Conservation (phyloP, 2,113 vertebrate genomes). For the Pungitius pungitius region DNA sequence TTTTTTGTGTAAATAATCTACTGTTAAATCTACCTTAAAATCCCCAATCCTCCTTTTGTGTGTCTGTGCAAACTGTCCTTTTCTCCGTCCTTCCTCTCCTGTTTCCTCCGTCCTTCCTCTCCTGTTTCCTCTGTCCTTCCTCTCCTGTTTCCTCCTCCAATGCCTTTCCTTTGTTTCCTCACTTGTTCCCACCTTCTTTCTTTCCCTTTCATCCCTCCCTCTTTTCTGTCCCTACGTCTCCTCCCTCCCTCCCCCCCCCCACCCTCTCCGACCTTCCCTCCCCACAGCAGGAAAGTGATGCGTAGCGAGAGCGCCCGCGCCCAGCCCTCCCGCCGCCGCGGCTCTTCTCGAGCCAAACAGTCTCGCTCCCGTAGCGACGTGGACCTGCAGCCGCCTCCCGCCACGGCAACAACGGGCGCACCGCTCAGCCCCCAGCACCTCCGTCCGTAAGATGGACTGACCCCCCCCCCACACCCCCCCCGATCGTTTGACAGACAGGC, state of each 20-base stretch:
- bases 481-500: slow-evolving; percentile 40
- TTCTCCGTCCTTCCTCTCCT: background rate
- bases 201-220: background rate
- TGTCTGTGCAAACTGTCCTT: no score
- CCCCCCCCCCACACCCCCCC: background rate
- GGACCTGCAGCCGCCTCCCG: slow-evolving; percentile 86
- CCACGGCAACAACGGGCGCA: slow-evolving; percentile 62
- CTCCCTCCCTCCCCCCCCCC: slow-evolving; percentile 11
- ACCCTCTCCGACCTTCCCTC: slow-evolving; percentile 47
- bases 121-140: background rate
- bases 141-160: background rate
- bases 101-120: background rate
- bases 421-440: slow-evolving; percentile 72
- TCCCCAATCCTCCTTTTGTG: slow-evolving; percentile 11
- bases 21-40: slow-evolving; percentile 12
- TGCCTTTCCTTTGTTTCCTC: background rate
- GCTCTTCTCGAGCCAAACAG: slow-evolving; percentile 87
- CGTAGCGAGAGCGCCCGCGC: slow-evolving; percentile 91
- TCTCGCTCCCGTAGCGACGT: slow-evolving; percentile 93
- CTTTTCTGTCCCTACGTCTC: slow-evolving; percentile 16
- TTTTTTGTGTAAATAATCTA: slow-evolving; percentile 9
- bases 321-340: slow-evolving; percentile 85
- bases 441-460: slow-evolving; percentile 77
- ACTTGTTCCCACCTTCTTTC: background rate
- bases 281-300: slow-evolving; percentile 79